Base-by-base conservation (phyloP, 2,113 vertebrate genomes). In the Planiliza haematocheilus region DNA sequence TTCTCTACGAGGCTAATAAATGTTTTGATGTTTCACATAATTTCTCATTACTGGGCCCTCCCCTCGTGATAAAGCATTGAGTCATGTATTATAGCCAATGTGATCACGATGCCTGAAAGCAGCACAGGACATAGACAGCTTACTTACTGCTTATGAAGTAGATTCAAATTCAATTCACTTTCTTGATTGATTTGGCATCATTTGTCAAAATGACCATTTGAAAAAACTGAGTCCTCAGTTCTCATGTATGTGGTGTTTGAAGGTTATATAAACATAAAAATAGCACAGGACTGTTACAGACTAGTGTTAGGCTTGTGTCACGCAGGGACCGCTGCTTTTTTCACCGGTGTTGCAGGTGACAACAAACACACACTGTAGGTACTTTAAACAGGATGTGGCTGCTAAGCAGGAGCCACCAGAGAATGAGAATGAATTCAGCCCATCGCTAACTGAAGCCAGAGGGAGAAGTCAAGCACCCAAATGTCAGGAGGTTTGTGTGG, bases 351-450 rank as follows among this genome's bases (percentile, higher is more conserved):
- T 91, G 79, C 77, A 85, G 71, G 82, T 90, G 74, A 89, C 76
- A 88, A 89, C 85, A 89, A 86, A 86, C 78, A 91, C 57, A 74
- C 79, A 71, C 60, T 88, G 88, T 77, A 41, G 73, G 77, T 72
- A 89, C 86, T 72, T 75, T 81, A 88, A 90, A 92, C 91, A 92
- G 91, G 88, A 91, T 90, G 84, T 89, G 82, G 89, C 85, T 86
- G 85, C 84, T 84, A 75, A 88, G 85, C 72, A 70, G 37, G 46
- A 64, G 72, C 57, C 85, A 73, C 74, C 49, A 41, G 89, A 82
- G 91, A 80, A 62, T 78, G 60, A 74, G 72, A 74, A 82, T 78
- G 69, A 81, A 84, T 83, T 62, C 45, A 79, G 80, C 36, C 60
- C 58, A 45, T 61, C 49, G 10, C 74, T 80, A 82, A 86, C 84